These are phyloP conservation scores for Sebastes fasciatus DNA, from an alignment of 2,113 vertebrate genomes.

Conservation along the genomic window DNA sequence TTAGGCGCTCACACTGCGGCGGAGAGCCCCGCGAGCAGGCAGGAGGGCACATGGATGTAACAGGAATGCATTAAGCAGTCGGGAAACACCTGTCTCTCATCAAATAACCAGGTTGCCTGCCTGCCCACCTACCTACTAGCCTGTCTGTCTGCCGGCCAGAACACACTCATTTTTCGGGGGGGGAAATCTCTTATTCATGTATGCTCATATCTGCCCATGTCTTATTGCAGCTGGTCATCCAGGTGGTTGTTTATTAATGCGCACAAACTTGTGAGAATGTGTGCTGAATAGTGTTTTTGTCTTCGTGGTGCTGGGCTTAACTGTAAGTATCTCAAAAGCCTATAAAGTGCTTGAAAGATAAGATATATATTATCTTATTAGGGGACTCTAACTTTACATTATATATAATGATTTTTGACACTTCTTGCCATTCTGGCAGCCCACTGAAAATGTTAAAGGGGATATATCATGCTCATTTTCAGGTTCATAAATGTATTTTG, in stretches of 20 bases:
- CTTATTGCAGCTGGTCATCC: conserved; percentile 27
- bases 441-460: no score
- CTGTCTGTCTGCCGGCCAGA: conserved; percentile 43
- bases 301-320: neutral
- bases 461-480: no score
- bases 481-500: no score
- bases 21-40: conserved; percentile 54
- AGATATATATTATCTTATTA: neutral
- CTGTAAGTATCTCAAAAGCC: neutral
- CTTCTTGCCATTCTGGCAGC: neutral
- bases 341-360: neutral
- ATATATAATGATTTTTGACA: neutral
- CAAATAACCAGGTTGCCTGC: conserved; percentile 58
- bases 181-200: conserved; percentile 38
- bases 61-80: conserved; percentile 73
- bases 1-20: conserved; percentile 63
- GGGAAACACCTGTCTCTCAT: conserved; percentile 78
- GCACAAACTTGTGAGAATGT: neutral
- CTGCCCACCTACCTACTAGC: conserved; percentile 45
- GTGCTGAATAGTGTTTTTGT: conserved; percentile 7
- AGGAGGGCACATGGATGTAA: conserved; percentile 70
- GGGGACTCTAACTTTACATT: neutral
- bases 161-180: neutral
- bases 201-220: conserved; percentile 33
- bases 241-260: conserved; percentile 29